phyloP scores from a whole-genome alignment of 2,888 invertebrate genomes.

The Autographa gamma region DNA sequence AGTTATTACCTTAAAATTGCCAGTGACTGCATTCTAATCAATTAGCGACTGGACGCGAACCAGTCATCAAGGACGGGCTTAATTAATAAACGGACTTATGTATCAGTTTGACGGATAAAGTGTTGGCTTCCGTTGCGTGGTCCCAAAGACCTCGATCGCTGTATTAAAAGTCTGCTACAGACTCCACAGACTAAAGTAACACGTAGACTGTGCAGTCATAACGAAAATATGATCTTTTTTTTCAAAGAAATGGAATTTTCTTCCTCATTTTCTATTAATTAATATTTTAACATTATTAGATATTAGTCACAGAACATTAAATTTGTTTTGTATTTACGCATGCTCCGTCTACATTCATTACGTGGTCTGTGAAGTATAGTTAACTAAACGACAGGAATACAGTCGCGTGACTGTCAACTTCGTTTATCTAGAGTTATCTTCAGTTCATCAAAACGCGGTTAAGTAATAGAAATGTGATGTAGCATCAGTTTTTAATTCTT shows the following conservation, averaged over 20 bases:
- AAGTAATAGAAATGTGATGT: neutral
- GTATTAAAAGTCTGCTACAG: neutral
- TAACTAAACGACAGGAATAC: neutral
- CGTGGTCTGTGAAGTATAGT: neutral
- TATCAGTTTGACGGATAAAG: neutral
- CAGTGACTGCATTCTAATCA: constrained; percentile 19
- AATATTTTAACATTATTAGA: too few relatives aligned
- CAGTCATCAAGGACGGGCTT: constrained; percentile 35
- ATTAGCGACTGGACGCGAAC: constrained; percentile 23
- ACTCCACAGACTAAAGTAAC: neutral
- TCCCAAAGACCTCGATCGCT: constrained; percentile 6
- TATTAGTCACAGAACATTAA: too few relatives aligned
- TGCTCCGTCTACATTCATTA: neutral
- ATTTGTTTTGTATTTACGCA: neutral
- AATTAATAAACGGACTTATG: constrained; percentile 11
- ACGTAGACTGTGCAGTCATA: too few relatives aligned
- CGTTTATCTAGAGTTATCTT: neutral
- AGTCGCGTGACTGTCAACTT: constrained; percentile 1
- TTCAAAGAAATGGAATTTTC: too few relatives aligned
- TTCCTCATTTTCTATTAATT: too few relatives aligned
- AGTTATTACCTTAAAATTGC: neutral
- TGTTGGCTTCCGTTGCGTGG: neutral
- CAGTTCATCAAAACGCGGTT: neutral
- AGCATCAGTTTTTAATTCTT: too few relatives aligned
- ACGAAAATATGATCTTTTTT: too few relatives aligned